phyloP scores from a whole-genome alignment of 2,797 vertebrate genomes.

The Poecilia picta region DNA sequence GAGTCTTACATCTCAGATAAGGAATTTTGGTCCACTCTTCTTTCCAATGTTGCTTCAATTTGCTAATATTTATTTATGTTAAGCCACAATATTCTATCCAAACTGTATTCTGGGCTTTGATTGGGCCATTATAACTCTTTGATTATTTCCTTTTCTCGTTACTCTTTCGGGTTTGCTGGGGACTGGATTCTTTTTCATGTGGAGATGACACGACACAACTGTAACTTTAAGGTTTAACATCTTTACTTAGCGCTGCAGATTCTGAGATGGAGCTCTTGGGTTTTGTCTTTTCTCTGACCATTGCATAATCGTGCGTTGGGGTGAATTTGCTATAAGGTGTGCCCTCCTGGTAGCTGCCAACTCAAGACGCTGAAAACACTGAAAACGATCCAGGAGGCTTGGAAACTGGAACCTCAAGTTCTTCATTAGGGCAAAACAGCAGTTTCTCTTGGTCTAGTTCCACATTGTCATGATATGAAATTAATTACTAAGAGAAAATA shows the following conservation, averaged over 20 bases:
- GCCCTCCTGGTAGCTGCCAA: neutral
- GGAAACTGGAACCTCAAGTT: neutral
- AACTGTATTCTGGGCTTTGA: neutral
- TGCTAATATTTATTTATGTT: neutral
- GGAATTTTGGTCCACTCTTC: neutral
- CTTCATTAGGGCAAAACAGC: neutral
- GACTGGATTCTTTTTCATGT: neutral
- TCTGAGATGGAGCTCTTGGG: neutral
- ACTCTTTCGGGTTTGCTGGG: neutral
- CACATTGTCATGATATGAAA: neutral
- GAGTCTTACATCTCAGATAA: neutral
- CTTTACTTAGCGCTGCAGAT: neutral
- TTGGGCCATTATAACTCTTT: neutral
- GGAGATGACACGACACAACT: neutral
- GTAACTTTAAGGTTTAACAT: neutral
- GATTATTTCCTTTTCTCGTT: neutral
- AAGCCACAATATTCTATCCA: neutral
- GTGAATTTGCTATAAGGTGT: neutral
- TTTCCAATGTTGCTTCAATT: neutral
- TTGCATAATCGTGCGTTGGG: neutral
- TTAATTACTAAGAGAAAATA: neutral
- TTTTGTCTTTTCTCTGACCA: neutral
- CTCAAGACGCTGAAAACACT: neutral
- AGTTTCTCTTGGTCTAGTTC: neutral
- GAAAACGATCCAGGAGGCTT: neutral